Conservation (phyloP, 30 jellyfish, hydroid and myxozoan species). For the Cassiopea xamachana region DNA sequence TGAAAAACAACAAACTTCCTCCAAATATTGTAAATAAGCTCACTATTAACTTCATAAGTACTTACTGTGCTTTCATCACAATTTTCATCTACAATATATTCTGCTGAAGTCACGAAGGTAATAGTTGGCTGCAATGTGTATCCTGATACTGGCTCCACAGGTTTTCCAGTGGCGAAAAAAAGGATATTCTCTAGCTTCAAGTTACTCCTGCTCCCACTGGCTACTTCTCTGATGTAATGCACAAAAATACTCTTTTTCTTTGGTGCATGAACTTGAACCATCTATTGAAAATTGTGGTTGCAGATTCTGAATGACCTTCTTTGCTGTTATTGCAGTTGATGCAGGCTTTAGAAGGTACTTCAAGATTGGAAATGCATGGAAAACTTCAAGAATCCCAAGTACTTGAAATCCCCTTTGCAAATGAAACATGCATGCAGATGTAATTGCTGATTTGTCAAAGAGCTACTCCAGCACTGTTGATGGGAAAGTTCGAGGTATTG, state of each 20-base stretch:
- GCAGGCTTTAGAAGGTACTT: slow-evolving; percentile 38
- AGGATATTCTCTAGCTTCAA: not conserved
- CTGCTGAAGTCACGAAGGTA: slow-evolving; percentile 18
- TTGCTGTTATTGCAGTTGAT: slow-evolving; percentile 25
- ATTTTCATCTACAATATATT: slow-evolving; percentile 2
- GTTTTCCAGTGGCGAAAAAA: slow-evolving; percentile 7
- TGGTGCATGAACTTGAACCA: slow-evolving; percentile 36
- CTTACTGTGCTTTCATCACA: slow-evolving; percentile 11
- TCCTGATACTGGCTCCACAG: slow-evolving; percentile 38
- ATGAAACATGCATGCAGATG: slow-evolving; percentile 16
- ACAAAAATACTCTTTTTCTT: slow-evolving; percentile 40
- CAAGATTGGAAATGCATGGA: slow-evolving; percentile 47
- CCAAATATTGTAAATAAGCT: not conserved
- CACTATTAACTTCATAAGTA: not conserved
- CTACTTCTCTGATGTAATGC: slow-evolving; percentile 28
- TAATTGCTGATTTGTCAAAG: not conserved
- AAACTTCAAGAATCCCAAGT: slow-evolving; percentile 30
- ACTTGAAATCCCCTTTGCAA: slow-evolving; percentile 35
- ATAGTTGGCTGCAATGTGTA: slow-evolving; percentile 17
- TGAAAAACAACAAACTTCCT: not conserved
- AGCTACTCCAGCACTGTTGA: not conserved
- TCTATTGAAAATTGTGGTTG: slow-evolving; percentile 34
- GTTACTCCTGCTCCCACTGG: slow-evolving; percentile 16
- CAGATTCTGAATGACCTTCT: slow-evolving; percentile 30
- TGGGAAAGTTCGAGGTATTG: slow-evolving; percentile 23